Base-by-base conservation (phyloP, 2,113 vertebrate genomes). In the Atrichornis clamosus region DNA sequence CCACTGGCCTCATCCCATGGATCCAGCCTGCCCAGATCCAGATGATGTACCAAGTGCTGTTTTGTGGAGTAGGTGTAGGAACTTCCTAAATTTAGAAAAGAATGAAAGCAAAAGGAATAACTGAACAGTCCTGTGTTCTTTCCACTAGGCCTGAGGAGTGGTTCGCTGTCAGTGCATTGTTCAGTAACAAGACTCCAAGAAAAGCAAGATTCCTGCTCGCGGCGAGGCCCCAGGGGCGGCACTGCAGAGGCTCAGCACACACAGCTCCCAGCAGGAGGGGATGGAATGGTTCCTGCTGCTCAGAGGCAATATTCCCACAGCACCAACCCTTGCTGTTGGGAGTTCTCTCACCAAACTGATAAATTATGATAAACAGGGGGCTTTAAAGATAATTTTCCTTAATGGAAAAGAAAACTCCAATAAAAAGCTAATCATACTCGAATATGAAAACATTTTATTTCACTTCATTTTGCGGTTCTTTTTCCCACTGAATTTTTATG, bases 361-460 rank as follows among this genome's bases (percentile, higher is more conserved):
- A 89, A 90, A 84, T 74, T 52, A 77, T 65, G 47, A 80, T 74
- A 90, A 93, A 92, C 90, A 77, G 5, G 35, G 11, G 56, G 47
- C 39, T 92, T 86, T 70, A 89, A 81, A 93, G 80, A 90, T 63
- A 65, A 74, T 90, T 90, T 90, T 77, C 68, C 50, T 74, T 62
- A 35, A 73, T 88, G 32, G 60, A 50, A 74, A 49, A 58, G 50
- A 68, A 46, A 84, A 78, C 20, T n/a, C 49, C 53, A 68, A 65
- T 84, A 74, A 87, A 90, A 92, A 95, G 42, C 55, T 75, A 90
- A 84, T 90, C 30, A 63, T 88, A 90, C 15, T 77, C 67, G 50
- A 33, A 39, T 90, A 81, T n/a, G 74, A 74, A 95, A 90, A 59
- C 24, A 55, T 84, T 93, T 92, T 80, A 37, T 95, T 94, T 76